Evolutionary conservation across 2,888 invertebrate species (phyloP).

Genomic region (Pterostichus niger): DNA sequence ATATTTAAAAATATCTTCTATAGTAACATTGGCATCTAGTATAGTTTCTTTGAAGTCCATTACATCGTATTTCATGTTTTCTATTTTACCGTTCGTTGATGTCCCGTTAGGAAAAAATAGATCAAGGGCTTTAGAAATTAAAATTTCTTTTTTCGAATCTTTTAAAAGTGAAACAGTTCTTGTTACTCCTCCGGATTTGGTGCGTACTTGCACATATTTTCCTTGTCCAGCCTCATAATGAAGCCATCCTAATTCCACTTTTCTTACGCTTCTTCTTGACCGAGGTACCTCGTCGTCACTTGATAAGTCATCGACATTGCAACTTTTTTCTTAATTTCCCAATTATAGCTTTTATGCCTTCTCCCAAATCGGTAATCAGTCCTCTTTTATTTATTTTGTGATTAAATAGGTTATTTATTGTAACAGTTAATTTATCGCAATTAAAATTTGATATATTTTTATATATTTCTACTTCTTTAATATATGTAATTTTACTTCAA

Average conservation of each 20-base stretch:
- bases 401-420: too few relatives aligned
- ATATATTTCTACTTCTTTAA: too few relatives aligned
- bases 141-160: background rate
- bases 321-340: too few relatives aligned
- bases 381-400: too few relatives aligned
- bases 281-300: too few relatives aligned
- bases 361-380: too few relatives aligned
- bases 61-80: background rate
- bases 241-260: background rate
- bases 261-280: background rate
- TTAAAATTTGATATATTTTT: too few relatives aligned
- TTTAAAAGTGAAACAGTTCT: background rate
- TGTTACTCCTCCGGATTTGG: background rate
- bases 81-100: background rate
- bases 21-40: background rate
- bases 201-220: background rate
- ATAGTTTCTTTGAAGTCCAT: background rate
- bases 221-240: background rate
- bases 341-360: too few relatives aligned
- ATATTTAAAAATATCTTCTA: background rate
- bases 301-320: too few relatives aligned
- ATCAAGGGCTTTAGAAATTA: background rate
- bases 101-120: background rate
- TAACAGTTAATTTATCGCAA: too few relatives aligned
- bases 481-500: too few relatives aligned